These are phyloP conservation scores for Chauna torquata DNA, from an alignment of 2,113 vertebrate genomes.

Conservation along the genomic window DNA sequence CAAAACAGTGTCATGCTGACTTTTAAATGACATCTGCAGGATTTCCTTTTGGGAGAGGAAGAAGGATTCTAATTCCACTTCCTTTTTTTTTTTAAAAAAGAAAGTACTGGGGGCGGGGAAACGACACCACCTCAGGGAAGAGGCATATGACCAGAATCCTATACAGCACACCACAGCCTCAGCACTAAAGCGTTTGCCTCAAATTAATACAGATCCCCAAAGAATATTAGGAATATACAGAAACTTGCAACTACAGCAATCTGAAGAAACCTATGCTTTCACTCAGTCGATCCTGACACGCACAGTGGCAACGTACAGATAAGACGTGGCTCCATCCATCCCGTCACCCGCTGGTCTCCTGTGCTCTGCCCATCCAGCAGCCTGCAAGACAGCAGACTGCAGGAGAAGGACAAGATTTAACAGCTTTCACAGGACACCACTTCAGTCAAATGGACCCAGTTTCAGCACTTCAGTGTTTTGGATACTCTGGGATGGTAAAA, in stretches of 20 bases:
- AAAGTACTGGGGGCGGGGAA: neutral
- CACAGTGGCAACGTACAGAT: no score
- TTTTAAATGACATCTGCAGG: neutral
- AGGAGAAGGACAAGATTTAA: neutral
- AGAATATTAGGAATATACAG: neutral
- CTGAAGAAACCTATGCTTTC: neutral
- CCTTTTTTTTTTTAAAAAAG: neutral
- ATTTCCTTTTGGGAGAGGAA: neutral
- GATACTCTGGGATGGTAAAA: neutral
- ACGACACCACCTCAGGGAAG: neutral
- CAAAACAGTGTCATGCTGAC: neutral
- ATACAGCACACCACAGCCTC: neutral
- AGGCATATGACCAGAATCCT: neutral
- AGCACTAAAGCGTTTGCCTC: neutral
- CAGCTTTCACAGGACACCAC: accelerated
- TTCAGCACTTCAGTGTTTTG: neutral
- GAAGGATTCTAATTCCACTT: neutral
- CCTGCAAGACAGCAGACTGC: accelerated
- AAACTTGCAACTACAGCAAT: neutral
- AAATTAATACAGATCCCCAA: neutral
- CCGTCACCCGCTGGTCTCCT: neutral
- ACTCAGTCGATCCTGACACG: neutral
- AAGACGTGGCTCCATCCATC: neutral
- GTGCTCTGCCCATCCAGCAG: neutral
- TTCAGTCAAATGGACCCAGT: neutral